Conservation (phyloP, 2,888 invertebrate genomes). For the Penaeus monodon region DNA sequence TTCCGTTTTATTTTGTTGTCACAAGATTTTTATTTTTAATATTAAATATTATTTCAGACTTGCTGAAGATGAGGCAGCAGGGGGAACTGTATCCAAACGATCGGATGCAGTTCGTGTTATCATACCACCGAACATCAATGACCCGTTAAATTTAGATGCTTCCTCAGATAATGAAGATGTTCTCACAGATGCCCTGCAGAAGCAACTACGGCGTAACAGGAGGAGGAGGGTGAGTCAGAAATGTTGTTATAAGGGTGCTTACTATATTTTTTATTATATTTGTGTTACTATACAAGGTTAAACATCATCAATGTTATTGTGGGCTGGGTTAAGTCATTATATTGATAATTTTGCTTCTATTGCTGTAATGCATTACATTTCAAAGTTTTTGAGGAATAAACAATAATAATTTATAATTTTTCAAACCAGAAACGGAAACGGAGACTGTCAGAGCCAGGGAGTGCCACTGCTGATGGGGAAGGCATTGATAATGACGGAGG, state of each 20-base stretch:
- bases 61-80: conserved; percentile 13
- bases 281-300: too few relatives aligned
- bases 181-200: conserved; percentile 35
- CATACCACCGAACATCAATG: conserved; percentile 91
- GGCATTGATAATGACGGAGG: neutral
- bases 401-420: too few relatives aligned
- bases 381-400: too few relatives aligned
- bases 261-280: too few relatives aligned
- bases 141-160: conserved; percentile 84
- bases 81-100: conserved; percentile 16
- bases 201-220: conserved; percentile 60
- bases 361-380: too few relatives aligned
- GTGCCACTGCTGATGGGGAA: neutral
- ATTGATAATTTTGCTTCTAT: too few relatives aligned
- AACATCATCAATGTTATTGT: too few relatives aligned
- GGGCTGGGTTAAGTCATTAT: too few relatives aligned
- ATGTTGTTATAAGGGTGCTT: too few relatives aligned
- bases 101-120: conserved; percentile 76
- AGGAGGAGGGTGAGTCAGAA: conserved; percentile 53
- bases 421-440: conserved; percentile 50
- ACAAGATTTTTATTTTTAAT: neutral
- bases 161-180: conserved; percentile 67
- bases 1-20: too few relatives aligned
- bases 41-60: conserved; percentile 15
- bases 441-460: conserved; percentile 44